These are phyloP conservation scores for Troilus luridus DNA, from an alignment of 2,888 invertebrate species.

Conservation along the genomic window DNA sequence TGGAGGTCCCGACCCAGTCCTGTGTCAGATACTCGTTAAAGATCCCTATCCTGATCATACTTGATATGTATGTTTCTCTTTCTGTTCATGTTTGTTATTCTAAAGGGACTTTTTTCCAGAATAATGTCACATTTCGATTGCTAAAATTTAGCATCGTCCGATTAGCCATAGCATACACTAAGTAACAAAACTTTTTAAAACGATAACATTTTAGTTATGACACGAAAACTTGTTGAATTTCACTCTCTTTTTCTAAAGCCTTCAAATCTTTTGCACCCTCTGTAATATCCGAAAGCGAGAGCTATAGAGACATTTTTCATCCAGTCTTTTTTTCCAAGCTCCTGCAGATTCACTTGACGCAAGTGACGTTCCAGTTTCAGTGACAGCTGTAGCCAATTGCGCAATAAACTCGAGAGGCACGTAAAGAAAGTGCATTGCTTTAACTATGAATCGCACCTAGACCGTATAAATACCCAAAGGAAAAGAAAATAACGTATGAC, in stretches of 20 bases:
- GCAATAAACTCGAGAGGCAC: not conserved
- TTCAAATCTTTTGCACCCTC: not conserved
- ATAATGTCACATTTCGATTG: no score
- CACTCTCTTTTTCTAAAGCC: not conserved
- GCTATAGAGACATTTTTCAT: conserved; percentile 13
- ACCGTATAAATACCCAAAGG: not conserved
- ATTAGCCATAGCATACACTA: no score
- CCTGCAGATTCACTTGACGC: not conserved
- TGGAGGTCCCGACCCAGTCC: no score
- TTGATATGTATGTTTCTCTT: no score
- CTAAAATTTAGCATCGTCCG: no score
- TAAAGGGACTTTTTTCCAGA: no score
- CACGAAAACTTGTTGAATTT: not conserved
- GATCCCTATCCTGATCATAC: no score
- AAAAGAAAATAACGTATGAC: no score
- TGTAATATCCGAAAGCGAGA: conserved; percentile 14
- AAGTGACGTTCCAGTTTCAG: conserved; percentile 17
- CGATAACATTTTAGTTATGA: not conserved
- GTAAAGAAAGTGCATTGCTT: not conserved
- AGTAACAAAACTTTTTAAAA: not conserved
- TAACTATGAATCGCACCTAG: not conserved
- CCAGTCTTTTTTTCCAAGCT: not conserved
- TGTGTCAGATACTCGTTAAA: no score
- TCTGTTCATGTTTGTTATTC: no score
- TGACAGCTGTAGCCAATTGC: not conserved